Evolutionary conservation across 1,140 invertebrate species (phyloP).

Genomic region (Drusus annulatus): DNA sequence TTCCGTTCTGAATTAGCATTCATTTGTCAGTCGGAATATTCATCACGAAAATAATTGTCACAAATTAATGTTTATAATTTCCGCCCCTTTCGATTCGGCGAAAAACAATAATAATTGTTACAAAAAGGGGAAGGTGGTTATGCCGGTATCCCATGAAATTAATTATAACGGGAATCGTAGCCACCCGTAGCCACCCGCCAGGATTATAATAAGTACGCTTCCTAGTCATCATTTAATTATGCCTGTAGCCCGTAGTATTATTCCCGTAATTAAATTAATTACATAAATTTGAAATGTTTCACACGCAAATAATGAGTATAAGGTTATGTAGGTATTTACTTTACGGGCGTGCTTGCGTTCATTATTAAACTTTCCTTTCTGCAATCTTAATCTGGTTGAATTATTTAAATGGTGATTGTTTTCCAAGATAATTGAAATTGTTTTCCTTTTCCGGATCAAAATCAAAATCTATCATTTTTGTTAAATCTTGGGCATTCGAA

Average conservation of each 20-base stretch:
- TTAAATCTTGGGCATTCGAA: no score
- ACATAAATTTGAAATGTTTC: no score
- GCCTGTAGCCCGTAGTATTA: neutral
- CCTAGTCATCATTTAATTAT: conserved; percentile 16
- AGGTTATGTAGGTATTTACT: no score
- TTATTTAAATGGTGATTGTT: no score
- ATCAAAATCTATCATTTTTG: no score
- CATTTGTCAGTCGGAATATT: conserved; percentile 48
- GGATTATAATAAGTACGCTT: conserved; percentile 2
- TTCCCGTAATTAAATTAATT: neutral
- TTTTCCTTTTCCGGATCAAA: no score
- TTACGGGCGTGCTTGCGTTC: no score
- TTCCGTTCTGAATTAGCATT: conserved; percentile 7
- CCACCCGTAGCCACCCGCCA: conserved; percentile 33
- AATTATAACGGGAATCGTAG: conserved; percentile 43
- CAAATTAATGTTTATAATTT: conserved; percentile 51
- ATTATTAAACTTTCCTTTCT: no score
- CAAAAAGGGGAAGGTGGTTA: conserved; percentile 2
- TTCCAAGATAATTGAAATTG: no score
- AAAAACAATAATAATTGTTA: conserved; percentile 33
- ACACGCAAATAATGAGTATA: no score
- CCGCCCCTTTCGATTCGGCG: conserved; percentile 29
- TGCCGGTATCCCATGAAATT: conserved; percentile 42
- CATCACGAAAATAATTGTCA: conserved; percentile 54
- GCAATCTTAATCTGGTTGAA: no score